These are phyloP conservation scores for Melanogrammus aeglefinus DNA, from an alignment of 2,797 vertebrate genomes.

Conservation along the genomic window DNA sequence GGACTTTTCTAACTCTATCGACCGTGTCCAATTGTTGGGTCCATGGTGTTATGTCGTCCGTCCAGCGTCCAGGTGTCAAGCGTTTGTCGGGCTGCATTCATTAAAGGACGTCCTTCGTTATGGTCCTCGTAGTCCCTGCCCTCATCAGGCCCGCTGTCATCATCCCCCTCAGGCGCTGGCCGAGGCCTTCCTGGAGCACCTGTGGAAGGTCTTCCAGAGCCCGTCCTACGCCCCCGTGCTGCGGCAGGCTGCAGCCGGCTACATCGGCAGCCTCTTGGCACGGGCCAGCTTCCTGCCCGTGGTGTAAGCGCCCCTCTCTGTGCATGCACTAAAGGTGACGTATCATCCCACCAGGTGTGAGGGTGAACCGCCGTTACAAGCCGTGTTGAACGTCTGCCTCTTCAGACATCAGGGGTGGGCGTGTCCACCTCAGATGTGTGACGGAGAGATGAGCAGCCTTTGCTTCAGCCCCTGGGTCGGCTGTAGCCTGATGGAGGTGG, in stretches of 20 bases:
- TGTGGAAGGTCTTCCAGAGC: constrained; percentile 89
- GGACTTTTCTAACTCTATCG: too few species aligned
- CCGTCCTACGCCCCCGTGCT: constrained; percentile 85
- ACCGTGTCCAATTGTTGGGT: neutral
- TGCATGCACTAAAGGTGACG: neutral
- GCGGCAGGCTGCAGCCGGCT: constrained; percentile 86
- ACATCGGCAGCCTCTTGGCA: constrained; percentile 92
- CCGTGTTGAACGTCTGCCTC: too few species aligned
- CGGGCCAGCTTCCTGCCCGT: constrained; percentile 90
- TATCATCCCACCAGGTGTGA: neutral
- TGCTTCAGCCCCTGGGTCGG: too few species aligned
- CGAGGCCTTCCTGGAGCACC: constrained; percentile 92
- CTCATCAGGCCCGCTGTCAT: too few species aligned
- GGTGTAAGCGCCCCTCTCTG: constrained; percentile 75
- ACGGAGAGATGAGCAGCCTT: too few species aligned
- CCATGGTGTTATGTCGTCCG: neutral
- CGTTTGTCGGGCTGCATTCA: neutral
- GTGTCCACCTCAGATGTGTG: too few species aligned
- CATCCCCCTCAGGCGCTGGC: constrained; percentile 89
- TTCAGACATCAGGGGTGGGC: too few species aligned
- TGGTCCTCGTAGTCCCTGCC: too few species aligned
- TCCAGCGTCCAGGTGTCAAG: neutral
- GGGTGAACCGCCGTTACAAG: too few species aligned
- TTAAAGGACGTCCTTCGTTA: neutral
- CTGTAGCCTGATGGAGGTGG: too few species aligned